These are phyloP conservation scores for Mechanitis mazaeus DNA, from an alignment of 2,888 invertebrate species.

Conservation along the genomic window DNA sequence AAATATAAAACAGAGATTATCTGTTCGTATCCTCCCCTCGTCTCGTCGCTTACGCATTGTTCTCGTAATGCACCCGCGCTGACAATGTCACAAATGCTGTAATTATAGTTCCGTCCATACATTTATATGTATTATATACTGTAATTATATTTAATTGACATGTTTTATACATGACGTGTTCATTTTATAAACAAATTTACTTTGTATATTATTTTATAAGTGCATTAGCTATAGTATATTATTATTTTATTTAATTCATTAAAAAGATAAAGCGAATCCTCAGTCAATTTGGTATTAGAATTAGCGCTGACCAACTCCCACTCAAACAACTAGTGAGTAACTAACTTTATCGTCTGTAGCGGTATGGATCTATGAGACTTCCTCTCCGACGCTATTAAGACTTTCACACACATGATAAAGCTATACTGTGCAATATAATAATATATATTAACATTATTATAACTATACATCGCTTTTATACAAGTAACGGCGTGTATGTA, in stretches of 20 bases:
- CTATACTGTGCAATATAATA: not conserved
- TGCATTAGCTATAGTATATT: no score
- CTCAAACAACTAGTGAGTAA: constrained; percentile 29
- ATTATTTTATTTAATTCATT: constrained; percentile 21
- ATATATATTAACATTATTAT: not conserved
- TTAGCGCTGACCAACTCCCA: constrained; percentile 34
- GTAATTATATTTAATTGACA: constrained; percentile 34
- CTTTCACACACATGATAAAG: constrained; percentile 1
- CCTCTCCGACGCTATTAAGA: constrained; percentile 8
- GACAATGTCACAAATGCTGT: constrained; percentile 60
- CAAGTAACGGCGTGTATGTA: no score
- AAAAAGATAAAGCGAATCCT: constrained; percentile 12
- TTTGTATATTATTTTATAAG: no score
- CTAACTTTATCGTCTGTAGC: constrained; percentile 24
- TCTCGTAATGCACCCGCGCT: constrained; percentile 60
- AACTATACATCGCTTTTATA: no score
- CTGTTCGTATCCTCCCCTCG: constrained; percentile 34
- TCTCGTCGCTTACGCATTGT: constrained; percentile 44
- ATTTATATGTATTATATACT: constrained; percentile 52
- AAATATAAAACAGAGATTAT: constrained; percentile 34
- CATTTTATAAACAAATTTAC: no score
- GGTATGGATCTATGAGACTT: constrained; percentile 17
- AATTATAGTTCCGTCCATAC: constrained; percentile 65
- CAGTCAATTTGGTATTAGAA: constrained; percentile 29
- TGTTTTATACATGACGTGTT: no score